phyloP scores from a whole-genome alignment of 2,113 vertebrate genomes.

The Connochaetes taurinus region DNA sequence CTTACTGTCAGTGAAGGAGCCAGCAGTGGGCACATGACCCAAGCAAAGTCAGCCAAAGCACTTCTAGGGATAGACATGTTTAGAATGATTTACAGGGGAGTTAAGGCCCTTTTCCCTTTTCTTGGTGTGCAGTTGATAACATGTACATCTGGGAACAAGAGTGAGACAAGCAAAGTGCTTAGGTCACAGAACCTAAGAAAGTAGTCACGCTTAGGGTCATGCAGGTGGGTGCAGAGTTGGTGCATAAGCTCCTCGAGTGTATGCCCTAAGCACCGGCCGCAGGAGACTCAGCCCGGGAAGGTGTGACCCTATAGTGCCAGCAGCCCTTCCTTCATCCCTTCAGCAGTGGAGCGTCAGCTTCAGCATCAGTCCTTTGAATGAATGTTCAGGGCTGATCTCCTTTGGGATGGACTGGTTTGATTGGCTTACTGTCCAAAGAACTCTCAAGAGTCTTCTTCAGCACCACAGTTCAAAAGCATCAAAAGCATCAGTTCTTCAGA shows the following conservation, averaged over 20 bases:
- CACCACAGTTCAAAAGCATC: not conserved
- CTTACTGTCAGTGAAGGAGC: no score
- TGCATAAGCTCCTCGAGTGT: not conserved
- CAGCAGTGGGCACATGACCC: not conserved
- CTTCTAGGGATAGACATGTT: not conserved
- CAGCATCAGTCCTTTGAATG: not conserved
- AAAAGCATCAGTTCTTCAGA: not conserved
- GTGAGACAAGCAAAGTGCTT: not conserved
- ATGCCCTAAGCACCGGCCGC: fast-evolving
- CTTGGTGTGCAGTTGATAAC: not conserved
- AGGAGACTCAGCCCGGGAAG: not conserved
- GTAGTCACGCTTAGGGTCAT: fast-evolving
- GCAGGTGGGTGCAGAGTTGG: not conserved
- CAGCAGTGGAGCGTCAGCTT: not conserved
- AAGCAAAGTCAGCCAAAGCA: not conserved
- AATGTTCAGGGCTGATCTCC: not conserved
- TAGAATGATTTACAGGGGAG: not conserved
- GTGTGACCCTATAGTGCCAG: not conserved
- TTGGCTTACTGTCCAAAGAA: not conserved
- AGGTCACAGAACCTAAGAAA: not conserved
- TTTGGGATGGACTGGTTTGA: not conserved
- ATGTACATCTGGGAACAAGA: not conserved
- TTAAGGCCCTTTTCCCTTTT: not conserved
- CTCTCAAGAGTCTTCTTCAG: not conserved
- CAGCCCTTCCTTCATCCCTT: not conserved